Base-by-base conservation (phyloP, 2,797 vertebrate genomes). In the Spinus olivaceus region DNA sequence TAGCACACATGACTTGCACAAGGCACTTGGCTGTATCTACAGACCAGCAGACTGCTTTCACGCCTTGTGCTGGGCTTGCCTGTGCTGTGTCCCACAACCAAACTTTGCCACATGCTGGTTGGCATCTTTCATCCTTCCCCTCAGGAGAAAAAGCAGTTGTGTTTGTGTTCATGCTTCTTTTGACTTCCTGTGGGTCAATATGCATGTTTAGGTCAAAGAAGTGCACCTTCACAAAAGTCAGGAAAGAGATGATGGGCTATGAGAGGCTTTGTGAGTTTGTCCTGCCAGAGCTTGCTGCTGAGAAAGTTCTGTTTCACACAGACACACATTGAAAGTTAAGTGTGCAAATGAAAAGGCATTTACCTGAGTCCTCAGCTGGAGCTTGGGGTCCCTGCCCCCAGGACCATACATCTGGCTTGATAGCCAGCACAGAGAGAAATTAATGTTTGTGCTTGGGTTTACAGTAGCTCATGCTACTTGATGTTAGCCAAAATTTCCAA, bases 41-140 rank as follows among this genome's bases (percentile, higher is more conserved):
- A 76, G 50, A 56, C 21, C 30, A 60, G 12, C 10, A 41, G 2
- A 5, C 24, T 14, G 22, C 9, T 81, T 71, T 74, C 25, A 23
- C 28, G 44, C 25, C 14, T 32, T 57, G 33, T 21, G 10, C 50
- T 32, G 10, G 24, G 9, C 20, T 66, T 91, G 39, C 27, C 22
- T 65, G 18, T 41, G 32, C 30, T 35, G 1, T 22, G 42, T 46
- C 27, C 39, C 8, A 1, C 0, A 0, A 39, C 27, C 51, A 69
- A 47, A 37, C 19, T 47, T 27, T 76, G 25, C 20, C 47, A 63
- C 15, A 9, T 14, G 27, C 0, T 2, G 18, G 5, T 65, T 22
- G 25, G 12, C 50, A 41, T 17, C 59, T 37, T 79, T 60, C 27
- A 53, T 37, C 42, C 25, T 79, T 59, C 57, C n/a, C 42, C 30